Conservation (phyloP, 1,140 invertebrate species). For the Muscidifurax raptorellus region DNA sequence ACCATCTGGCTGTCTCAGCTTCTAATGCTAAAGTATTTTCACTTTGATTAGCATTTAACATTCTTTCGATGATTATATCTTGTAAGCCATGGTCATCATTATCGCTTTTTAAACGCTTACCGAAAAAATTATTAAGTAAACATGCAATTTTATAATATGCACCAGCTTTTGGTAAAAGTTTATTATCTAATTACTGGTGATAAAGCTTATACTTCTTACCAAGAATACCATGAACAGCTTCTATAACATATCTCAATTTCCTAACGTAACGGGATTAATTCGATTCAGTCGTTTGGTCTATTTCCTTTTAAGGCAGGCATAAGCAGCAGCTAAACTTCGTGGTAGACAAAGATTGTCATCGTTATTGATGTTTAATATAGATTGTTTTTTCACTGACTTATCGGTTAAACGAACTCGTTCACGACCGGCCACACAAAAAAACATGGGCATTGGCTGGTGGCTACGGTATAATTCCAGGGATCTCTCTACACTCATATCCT, state of each 20-base stretch:
- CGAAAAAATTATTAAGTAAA: slow-evolving; percentile 16
- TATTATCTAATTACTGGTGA: slow-evolving; percentile 44
- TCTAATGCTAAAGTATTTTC: slow-evolving; percentile 19
- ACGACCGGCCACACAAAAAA: too few species aligned
- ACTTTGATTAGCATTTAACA: slow-evolving; percentile 1
- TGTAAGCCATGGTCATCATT: neutral
- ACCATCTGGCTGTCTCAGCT: slow-evolving; percentile 16
- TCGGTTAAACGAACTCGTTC: too few species aligned
- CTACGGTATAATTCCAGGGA: too few species aligned
- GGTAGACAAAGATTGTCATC: too few species aligned
- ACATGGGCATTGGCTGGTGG: too few species aligned
- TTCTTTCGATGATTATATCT: slow-evolving; percentile 20
- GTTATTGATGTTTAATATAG: too few species aligned
- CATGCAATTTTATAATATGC: slow-evolving; percentile 24
- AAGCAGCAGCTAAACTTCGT: too few species aligned
- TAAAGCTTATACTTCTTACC: slow-evolving; percentile 59
- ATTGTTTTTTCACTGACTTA: too few species aligned
- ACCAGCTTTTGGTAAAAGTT: slow-evolving; percentile 12
- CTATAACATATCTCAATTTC: slow-evolving; percentile 66
- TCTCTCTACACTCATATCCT: too few species aligned
- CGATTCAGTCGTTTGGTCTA: slow-evolving; percentile 56
- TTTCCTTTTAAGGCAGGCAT: slow-evolving; percentile 62
- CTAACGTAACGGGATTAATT: slow-evolving; percentile 66
- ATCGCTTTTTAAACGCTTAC: slow-evolving; percentile 15
- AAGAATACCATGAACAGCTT: slow-evolving; percentile 64